Base-by-base conservation (phyloP, 2,888 invertebrate species). In the Philaethria dido region DNA sequence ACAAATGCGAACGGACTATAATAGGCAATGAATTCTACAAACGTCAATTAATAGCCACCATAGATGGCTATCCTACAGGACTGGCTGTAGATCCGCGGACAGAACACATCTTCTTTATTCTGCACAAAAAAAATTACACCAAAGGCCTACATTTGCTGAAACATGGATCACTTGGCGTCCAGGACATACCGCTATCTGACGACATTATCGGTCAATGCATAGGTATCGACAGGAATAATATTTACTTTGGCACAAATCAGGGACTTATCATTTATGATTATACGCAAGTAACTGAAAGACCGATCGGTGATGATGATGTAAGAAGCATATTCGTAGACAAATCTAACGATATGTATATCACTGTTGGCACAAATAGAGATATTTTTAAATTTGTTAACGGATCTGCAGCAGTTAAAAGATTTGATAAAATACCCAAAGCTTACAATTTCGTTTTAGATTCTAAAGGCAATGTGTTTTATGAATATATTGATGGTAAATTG, bases 241-340 rank as follows among this genome's bases (percentile, higher is more conserved):
- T 92, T 1, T 92, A 89, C 44, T 85, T 92, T 1, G 92, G 92
- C 0, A 92, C 92, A 0, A 92, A 91, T 50, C 92, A 90, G 76
- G 92, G 92, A 0, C 64, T 92, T 0, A 78, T 91, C 0, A 85
- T 82, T 0, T 92, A 89, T 22, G 91, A 92, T 69, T 85, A 87
- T 74, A 77, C 84, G 0, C 83, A 82, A 73, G 85, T 91, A n/a
- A 82, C 83, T 1, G 92, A 92, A 55, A 78, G 91, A 65, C 90
- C 92, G 0, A 85, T 92, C 16, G 92, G 92, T 0, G 92, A 92
- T 48, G 92, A 92, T 61, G 92, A 92, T n/a, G 81, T 92, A 0
- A 71, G 88, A 55, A 82, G 73, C 16, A 91, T 92, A 62, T 92
- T 92, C 54, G 85, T 92, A 3, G 92, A 92, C 36, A 87, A 85